These are phyloP conservation scores for Corella eumyota DNA, from an alignment of 23 tunicate species.

Conservation along the genomic window DNA sequence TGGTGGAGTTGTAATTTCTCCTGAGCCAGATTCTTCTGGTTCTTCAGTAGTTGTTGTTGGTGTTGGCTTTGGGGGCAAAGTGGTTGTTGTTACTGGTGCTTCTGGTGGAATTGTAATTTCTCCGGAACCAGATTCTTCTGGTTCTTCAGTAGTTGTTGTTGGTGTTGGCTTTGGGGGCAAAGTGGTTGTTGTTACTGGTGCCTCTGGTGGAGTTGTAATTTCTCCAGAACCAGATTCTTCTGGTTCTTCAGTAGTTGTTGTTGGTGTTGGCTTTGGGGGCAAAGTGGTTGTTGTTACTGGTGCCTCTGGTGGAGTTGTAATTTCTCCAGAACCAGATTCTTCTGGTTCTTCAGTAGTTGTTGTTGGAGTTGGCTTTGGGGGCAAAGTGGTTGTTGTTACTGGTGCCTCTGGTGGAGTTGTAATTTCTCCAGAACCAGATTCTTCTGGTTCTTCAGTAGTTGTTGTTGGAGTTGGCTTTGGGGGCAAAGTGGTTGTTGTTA, in stretches of 20 bases:
- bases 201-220: constrained; percentile 27
- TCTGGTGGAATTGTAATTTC: constrained; percentile 28
- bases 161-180: constrained; percentile 18
- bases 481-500: constrained; percentile 29
- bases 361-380: constrained; percentile 26
- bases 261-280: constrained; percentile 18
- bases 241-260: constrained; percentile 38
- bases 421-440: constrained; percentile 43
- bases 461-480: constrained; percentile 16
- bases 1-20: constrained; percentile 14
- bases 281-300: constrained; percentile 46
- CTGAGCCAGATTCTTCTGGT: constrained; percentile 57
- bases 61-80: constrained; percentile 28
- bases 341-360: constrained; percentile 52
- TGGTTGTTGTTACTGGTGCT: constrained; percentile 39
- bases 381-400: constrained; percentile 34
- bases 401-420: constrained; percentile 43
- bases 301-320: constrained; percentile 19
- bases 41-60: constrained; percentile 15
- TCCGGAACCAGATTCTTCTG: constrained; percentile 37
- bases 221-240: constrained; percentile 62
- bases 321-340: constrained; percentile 58
- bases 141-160: constrained; percentile 14
- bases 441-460: constrained; percentile 9
- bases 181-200: constrained; percentile 31